Base-by-base conservation (phyloP, 2,113 vertebrate species). In the Hydropotes inermis region DNA sequence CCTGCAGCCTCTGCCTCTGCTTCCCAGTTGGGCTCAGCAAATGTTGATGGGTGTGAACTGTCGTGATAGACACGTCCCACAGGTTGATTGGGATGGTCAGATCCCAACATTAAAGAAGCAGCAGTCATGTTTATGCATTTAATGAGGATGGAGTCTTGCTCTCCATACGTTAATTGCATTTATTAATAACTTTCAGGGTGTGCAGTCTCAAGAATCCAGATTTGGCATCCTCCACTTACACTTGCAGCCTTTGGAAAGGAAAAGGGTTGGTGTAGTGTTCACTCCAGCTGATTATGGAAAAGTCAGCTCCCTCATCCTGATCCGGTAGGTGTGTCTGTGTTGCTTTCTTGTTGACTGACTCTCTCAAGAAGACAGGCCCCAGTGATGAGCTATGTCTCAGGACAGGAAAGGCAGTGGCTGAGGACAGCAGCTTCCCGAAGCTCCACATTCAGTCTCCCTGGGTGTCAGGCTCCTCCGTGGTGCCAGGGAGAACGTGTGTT, bases 281-380 rank as follows among this genome's bases (percentile, higher is more conserved):
- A 99, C 99, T 28, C 99, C 99, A 0, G 96, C 99, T 30, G 99
- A 99, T 98, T 99, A 99, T 94, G 99, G 99, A 97, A 99, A 99
- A 91, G 99, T 99, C 90, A 98, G 99, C 86, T 99, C 99, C 11
- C 98, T 99, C 97, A 99, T 99, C 97, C 98, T 99, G 67, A 99
- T 99, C 98, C 99, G 99, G 99, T 99, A 99, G 92, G 98, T 96
- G 84, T 97, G n/a, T 52, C 90, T 55, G 50, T 47, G 1, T 58
- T 82, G 55, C 50, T 87, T 67, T 6, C 64, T 86, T 4, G 0
- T 5, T 33, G 10, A 7, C 27, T 61, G 47, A 83, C 23, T 23
- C 43, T 67, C 27, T 84, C 23, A 12, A 54, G 50, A 61, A 78
- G 39, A 19, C 23, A 0, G 54, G 28, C 21, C n/a, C 50, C 16